A percentile compares a stretch with the other conserved stretches of the same genome.
Evolutionary conservation across 2,113 vertebrate genomes (phyloP).

Genomic region (Cygnus buccinator): DNA sequence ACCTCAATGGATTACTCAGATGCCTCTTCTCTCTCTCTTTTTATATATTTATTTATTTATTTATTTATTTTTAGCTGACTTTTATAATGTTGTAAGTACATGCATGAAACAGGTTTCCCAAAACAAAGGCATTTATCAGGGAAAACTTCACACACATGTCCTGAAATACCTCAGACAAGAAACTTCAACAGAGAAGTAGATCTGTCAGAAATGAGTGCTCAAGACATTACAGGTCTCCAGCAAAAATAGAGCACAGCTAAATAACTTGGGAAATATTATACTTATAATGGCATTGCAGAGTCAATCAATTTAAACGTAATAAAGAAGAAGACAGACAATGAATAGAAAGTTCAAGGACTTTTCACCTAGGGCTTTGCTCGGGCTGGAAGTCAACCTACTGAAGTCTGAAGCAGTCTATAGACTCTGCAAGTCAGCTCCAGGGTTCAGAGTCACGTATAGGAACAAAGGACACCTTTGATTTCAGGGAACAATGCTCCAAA

Average conservation of each 20-base stretch:
- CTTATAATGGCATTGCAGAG: slow-evolving; percentile 43
- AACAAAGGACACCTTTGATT: not conserved
- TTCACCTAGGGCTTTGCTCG: slow-evolving; percentile 40
- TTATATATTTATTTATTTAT: not conserved
- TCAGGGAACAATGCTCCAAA: not conserved
- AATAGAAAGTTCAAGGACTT: slow-evolving; percentile 67
- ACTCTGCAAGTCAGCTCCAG: not conserved
- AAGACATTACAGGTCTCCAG: not conserved
- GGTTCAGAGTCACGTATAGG: not conserved
- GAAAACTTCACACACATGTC: not conserved
- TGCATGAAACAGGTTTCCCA: not conserved
- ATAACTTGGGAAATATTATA: slow-evolving; percentile 45
- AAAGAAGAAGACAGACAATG: slow-evolving; percentile 50
- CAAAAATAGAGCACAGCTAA: slow-evolving; percentile 48
- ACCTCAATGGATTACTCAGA: not conserved
- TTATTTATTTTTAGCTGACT: not conserved
- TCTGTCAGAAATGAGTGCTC: not conserved
- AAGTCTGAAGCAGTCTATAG: not conserved
- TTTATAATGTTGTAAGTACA: fast-evolving
- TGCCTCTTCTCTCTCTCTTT: not conserved
- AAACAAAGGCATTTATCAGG: not conserved
- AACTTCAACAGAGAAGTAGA: not conserved
- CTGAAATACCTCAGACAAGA: not conserved
- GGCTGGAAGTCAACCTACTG: not conserved
- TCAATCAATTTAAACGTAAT: slow-evolving; percentile 63